Evolutionary conservation across 2,797 vertebrate genomes (phyloP), one percentile per base, ranked within the genome.

Genomic region (Vireo griseus): DNA sequence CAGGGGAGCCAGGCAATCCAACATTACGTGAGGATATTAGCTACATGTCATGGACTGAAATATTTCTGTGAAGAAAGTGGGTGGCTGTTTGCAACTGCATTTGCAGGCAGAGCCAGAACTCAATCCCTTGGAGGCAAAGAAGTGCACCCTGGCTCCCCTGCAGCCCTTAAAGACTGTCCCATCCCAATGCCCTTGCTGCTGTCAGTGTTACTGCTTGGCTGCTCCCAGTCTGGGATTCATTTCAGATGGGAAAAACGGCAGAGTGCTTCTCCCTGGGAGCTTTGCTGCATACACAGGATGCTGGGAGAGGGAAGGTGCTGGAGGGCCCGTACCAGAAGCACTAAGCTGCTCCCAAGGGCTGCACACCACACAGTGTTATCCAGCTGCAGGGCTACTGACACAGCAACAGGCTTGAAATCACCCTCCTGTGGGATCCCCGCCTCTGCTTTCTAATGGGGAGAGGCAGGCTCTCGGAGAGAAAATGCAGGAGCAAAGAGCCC

Each of bases 131-230:
- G 68, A 83, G 51, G 61, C 33, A 69, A 7, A 2, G 48, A 26
- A 47, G 19, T 0, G 1, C 4, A 8, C 12, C 37, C 48, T 55
- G 48, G 22, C 45, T 33, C 54, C 28, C 9, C 52, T 68, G 61
- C 12, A 79, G 62, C 39, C 35, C 55, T 61, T 48, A 16, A 71
- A 52, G 29, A 5, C 33, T 77, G 55, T 69, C 17, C 22, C 22
- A 16, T 2, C 10, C 17, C 59, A 50, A 3, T 2, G 7, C n/a
- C 48, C 50, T 81, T 3, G 2, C 47, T 59, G 55, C 33, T 0
- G 0, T 37, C 1, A 1, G 42, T 1, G 5, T 15, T 82, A 17
- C n/a, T 1, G 4, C 44, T 73, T 1, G 5, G 72, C 59, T 63
- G 63, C 65, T 86, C 45, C 29, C 45, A 52, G 66, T 9, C 25